Evolutionary conservation across 2,888 invertebrate genomes (phyloP), one percentile per base, ranked within the genome.

Genomic region (Acanthosoma haemorrhoidale): DNA sequence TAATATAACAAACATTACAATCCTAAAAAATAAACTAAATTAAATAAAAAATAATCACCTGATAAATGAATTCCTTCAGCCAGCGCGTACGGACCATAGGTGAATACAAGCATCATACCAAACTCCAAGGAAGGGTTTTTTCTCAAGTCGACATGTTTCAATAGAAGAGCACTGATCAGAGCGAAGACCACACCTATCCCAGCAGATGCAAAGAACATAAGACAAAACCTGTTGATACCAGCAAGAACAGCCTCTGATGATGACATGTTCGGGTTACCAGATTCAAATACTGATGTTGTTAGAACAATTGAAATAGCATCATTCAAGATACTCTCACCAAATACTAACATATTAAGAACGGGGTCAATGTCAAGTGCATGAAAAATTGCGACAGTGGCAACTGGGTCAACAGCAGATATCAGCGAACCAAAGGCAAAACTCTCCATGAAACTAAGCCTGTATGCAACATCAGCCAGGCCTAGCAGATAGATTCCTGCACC

Each of bases 201-300:
- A 70, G 98, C 96, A 1, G 98, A 99, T 6, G 96, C 96, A 82
- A 99, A 96, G 80, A 99, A 99, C 94, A 98, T 97, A 74, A 94
- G 83, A 80, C 94, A 94, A 81, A 73, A 99, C 98, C 75, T 74
- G 76, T 91, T 90, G 39, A 97, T 86, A 1, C 95, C 94, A 68
- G 93, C 87, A 57, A 95, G 84, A 73, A 96, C 89, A 3, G 94
- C 93, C 80, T 92, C 92, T 6, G 90, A 87, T 0, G 91, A 89
- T 8, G 88, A 88, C 79, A 83, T 82, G 0, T 86, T 82, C 1
- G 88, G 86, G 74, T 84, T 86, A 75, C 85, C 86, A 0, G 87
- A 86, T 77, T 90, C 90, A 32, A 92, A 82, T 3, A 92, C 89
- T 3, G 92, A 91, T 75, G 95, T 94, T 0, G 98, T 97, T 64